Conservation (phyloP, 1,140 invertebrate genomes). For the Polyergus mexicanus region DNA sequence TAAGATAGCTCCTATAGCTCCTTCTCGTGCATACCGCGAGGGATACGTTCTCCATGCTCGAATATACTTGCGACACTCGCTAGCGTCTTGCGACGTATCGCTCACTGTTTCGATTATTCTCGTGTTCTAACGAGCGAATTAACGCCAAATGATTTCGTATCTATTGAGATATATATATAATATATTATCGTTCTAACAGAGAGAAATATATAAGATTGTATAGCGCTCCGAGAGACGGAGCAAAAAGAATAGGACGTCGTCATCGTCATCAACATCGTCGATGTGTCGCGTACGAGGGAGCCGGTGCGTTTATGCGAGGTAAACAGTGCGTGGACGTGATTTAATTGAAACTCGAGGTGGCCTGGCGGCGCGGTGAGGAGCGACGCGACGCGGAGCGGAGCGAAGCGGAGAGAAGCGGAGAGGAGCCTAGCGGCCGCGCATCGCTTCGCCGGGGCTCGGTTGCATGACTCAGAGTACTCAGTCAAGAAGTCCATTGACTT, state of each 20-base stretch:
- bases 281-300: slow-evolving; percentile 57
- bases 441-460: slow-evolving; percentile 62
- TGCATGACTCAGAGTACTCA: slow-evolving; percentile 79
- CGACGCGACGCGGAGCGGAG: slow-evolving; percentile 25
- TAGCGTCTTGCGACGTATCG: slow-evolving; percentile 46
- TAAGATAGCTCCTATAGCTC: slow-evolving; percentile 80
- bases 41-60: slow-evolving; percentile 70
- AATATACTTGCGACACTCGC: slow-evolving; percentile 67
- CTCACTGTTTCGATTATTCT: not conserved
- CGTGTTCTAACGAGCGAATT: not conserved
- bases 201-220: too few species aligned
- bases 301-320: slow-evolving; percentile 76
- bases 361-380: slow-evolving; percentile 28
- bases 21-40: slow-evolving; percentile 68
- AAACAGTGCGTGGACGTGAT: slow-evolving; percentile 80
- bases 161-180: not conserved
- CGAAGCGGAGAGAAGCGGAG: slow-evolving; percentile 28
- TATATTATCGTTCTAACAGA: too few species aligned
- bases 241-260: slow-evolving; percentile 25
- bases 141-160: not conserved
- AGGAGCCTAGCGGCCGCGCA: slow-evolving; percentile 14
- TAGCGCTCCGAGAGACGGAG: too few species aligned
- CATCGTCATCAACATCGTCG: slow-evolving; percentile 68
- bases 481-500: slow-evolving; percentile 82
- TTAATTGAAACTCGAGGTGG: slow-evolving; percentile 77